Evolutionary conservation across 2,888 invertebrate genomes (phyloP).

Genomic region (Girardia tigrina): DNA sequence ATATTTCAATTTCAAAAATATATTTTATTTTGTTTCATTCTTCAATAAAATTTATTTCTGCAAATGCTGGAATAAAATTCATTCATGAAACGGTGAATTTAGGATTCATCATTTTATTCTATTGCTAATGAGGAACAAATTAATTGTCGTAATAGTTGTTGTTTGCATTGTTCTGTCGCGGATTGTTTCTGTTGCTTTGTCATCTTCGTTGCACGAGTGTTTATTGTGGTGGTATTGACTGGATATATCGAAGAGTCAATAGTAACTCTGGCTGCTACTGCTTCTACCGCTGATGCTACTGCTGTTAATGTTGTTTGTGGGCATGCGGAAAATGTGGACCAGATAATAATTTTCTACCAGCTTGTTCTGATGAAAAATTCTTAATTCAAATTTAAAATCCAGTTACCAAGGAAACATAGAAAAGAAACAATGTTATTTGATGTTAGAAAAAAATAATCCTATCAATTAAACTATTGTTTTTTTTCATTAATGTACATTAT

Average conservation of each 20-base stretch:
- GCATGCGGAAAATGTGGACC: neutral
- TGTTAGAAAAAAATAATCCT: neutral
- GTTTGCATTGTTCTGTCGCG: constrained; percentile 19
- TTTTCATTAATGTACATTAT: no score
- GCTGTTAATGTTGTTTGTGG: neutral
- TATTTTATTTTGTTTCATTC: no score
- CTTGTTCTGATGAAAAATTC: neutral
- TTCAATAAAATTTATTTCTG: no score
- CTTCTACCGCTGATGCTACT: no score
- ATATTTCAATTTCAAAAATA: no score
- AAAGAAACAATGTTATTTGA: constrained; percentile 3
- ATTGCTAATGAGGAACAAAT: neutral
- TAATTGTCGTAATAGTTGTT: constrained; percentile 5
- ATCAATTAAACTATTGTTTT: constrained; percentile 8
- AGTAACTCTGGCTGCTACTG: no score
- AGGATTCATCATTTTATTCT: no score
- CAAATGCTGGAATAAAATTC: no score
- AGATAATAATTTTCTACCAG: neutral
- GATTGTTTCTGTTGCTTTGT: neutral
- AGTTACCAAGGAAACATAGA: neutral
- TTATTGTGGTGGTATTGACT: neutral
- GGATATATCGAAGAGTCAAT: constrained; percentile 1
- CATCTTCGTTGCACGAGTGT: neutral
- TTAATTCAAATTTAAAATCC: constrained; percentile 8
- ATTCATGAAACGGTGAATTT: no score